Evolutionary conservation across 2,797 vertebrate genomes (phyloP).

Genomic region (Chelonia mydas): DNA sequence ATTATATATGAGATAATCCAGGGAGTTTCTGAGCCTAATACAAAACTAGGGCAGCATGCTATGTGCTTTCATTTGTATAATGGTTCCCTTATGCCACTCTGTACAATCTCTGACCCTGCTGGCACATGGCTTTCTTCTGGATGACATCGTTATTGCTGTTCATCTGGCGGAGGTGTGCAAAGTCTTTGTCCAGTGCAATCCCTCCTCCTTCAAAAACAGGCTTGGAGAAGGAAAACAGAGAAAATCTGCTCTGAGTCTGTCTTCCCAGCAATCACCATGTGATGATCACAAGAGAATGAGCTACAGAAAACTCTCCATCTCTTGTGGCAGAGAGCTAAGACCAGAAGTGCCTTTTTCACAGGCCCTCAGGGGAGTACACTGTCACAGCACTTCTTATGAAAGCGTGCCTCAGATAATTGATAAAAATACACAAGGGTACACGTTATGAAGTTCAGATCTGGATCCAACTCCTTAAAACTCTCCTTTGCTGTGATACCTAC

Average conservation of each 20-base stretch:
- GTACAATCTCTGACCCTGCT: not conserved
- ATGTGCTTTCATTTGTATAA: accelerated
- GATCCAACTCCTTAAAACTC: not conserved
- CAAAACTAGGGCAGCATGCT: not conserved
- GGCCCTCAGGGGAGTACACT: not conserved
- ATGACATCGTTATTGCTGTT: not conserved
- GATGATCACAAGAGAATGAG: not conserved
- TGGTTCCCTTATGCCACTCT: not conserved
- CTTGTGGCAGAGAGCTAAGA: not conserved
- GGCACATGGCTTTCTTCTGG: accelerated
- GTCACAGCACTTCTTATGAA: not conserved
- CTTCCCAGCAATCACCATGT: not conserved
- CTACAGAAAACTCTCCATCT: not conserved
- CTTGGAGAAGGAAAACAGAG: not conserved
- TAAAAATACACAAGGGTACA: not conserved
- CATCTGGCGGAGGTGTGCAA: not conserved
- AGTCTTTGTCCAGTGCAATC: not conserved
- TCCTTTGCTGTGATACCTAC: not conserved
- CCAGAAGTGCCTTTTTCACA: not conserved
- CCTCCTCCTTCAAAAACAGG: accelerated
- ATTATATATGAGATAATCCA: not conserved
- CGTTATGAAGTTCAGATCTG: not conserved
- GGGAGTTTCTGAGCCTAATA: not conserved
- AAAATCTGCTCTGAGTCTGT: accelerated
- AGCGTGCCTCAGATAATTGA: not conserved